These are phyloP conservation scores for Astropecten irregularis DNA, from an alignment of 53 echinoderm and acorn worm species.

Conservation along the genomic window DNA sequence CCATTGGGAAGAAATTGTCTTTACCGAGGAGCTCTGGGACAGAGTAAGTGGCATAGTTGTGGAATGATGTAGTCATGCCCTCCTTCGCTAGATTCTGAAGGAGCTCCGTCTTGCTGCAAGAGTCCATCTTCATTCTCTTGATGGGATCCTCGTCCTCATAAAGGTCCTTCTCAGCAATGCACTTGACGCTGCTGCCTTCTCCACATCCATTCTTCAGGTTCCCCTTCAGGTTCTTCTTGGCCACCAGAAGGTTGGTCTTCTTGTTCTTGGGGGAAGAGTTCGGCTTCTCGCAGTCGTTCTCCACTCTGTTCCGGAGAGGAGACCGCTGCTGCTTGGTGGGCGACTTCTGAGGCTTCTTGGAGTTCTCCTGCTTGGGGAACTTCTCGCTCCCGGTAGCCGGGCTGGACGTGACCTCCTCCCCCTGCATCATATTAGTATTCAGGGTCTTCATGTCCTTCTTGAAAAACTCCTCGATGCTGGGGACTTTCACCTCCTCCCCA, in stretches of 20 bases:
- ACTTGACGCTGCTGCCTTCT: slow-evolving; percentile 35
- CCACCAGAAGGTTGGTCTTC: slow-evolving; percentile 86
- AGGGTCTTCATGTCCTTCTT: slow-evolving; percentile 98
- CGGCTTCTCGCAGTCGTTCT: slow-evolving; percentile 69
- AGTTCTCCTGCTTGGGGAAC: slow-evolving; percentile 80
- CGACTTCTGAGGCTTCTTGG: slow-evolving; percentile 37
- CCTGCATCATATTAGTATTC: slow-evolving; percentile 95
- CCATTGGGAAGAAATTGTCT: slow-evolving; percentile 59
- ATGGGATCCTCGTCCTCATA: slow-evolving; percentile 70
- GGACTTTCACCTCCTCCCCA: slow-evolving; percentile 68
- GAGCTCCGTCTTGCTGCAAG: slow-evolving; percentile 63
- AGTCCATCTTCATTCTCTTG: slow-evolving; percentile 97
- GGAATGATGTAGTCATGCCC: slow-evolving; percentile 76
- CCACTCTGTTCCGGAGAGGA: slow-evolving; percentile 66
- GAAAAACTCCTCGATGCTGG: slow-evolving; percentile 91
- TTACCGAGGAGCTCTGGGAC: slow-evolving; percentile 49
- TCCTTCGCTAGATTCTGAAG: slow-evolving; percentile 75
- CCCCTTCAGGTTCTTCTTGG: slow-evolving; percentile 74
- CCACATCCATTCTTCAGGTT: slow-evolving; percentile 38
- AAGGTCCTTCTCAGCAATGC: not conserved
- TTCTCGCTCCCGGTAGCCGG: slow-evolving; percentile 84
- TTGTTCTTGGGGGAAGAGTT: slow-evolving; percentile 69
- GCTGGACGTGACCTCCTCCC: slow-evolving; percentile 66
- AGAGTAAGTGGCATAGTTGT: slow-evolving; percentile 74
- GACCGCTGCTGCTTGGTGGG: slow-evolving; percentile 52